A percentile compares a stretch with the other conserved stretches of the same genome.
Evolutionary conservation across 2,888 invertebrate genomes (phyloP).

Genomic region (Calameuta filiformis): DNA sequence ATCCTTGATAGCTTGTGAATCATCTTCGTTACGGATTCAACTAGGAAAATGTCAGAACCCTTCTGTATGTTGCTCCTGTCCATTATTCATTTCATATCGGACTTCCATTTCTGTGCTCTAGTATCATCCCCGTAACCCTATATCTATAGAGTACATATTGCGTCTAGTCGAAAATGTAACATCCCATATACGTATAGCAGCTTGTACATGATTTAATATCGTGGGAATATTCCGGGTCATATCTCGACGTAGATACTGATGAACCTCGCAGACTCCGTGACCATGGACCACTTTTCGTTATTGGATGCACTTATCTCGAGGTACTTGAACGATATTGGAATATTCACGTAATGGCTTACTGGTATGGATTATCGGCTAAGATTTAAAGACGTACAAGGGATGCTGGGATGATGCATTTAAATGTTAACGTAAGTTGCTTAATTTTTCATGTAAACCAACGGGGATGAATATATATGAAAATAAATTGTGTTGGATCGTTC

Average conservation of each 20-base stretch:
- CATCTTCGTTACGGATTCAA: slow-evolving; percentile 1
- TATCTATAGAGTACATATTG: background rate
- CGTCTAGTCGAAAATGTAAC: background rate
- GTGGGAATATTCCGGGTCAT: background rate
- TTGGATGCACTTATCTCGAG: too few species aligned
- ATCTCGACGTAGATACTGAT: background rate
- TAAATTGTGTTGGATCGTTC: background rate
- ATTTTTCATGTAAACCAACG: background rate
- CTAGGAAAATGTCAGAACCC: background rate
- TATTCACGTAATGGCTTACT: background rate
- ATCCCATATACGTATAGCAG: background rate
- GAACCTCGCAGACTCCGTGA: background rate
- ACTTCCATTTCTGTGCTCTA: background rate
- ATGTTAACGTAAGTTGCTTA: background rate
- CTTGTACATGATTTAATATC: background rate
- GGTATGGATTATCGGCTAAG: background rate
- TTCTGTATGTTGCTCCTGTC: background rate
- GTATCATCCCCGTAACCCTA: background rate
- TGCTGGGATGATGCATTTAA: background rate
- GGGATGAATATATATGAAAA: background rate
- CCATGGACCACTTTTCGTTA: background rate
- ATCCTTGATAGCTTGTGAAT: slow-evolving; percentile 7
- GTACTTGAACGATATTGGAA: background rate
- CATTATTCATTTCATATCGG: slow-evolving; percentile 14
- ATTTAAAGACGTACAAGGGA: background rate